Evolutionary conservation across 2,888 invertebrate genomes (phyloP), one percentile per base, ranked within the genome.

Genomic region (Ptychoptera albimana): DNA sequence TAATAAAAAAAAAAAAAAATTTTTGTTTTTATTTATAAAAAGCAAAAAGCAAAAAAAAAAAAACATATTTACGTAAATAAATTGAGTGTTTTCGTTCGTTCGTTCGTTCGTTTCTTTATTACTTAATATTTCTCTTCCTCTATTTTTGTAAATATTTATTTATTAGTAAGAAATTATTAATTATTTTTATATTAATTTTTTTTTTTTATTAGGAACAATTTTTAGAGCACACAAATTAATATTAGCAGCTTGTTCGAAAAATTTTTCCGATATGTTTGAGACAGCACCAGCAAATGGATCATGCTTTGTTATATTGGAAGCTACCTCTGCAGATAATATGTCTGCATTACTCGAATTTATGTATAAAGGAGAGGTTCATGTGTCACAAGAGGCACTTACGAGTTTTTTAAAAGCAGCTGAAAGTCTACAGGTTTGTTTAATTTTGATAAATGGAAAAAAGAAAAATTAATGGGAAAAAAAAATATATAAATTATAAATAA

Each of bases 351-450:
- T 89, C 52, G 88, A 89, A 68, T 89, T 89, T 67, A 89, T 89
- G 89, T 89, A 89, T 72, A 88, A 88, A 64, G 89, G 89, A 47
- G 89, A 89, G 68, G 89, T 89, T 55, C 88, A 89, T 64, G 87
- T 89, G 58, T 87, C 87, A 56, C 88, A 89, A 69, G 88, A 89
- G 66, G 84, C 86, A 52, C 77, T 89, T 54, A 85, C 85, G 60
- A 86, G 87, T 67, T 89, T 89, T 64, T 77, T 89, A 51, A 88
- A 89, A 68, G 87, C 88, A 53, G 89, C 88, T 45, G 88, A 88
- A 69, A 85, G 83, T 67, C 73, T 88, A 58, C 88, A 88, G 77
- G 86, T 84, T 56, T 53, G 55, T 53, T 23, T 45, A 23, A 35
- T 31, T 38, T 37, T n/a, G 13, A 30, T 13, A 30, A 31, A 32